phyloP scores from a whole-genome alignment of 2,113 vertebrate genomes.

The Festucalex cinctus region DNA sequence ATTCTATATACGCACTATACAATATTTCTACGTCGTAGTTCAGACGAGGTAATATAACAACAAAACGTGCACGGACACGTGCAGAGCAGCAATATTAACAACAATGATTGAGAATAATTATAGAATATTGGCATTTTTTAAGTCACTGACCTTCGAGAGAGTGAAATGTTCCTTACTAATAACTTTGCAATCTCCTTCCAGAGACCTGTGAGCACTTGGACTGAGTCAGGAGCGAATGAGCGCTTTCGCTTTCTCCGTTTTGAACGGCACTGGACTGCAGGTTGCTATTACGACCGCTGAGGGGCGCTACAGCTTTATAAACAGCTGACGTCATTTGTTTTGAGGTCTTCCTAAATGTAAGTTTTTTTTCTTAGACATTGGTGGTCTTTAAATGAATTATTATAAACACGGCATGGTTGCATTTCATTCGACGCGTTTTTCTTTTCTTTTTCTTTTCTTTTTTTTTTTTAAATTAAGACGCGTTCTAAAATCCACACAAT shows the following conservation, averaged over 20 bases:
- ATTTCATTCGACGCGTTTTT: too few species aligned
- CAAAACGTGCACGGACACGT: neutral
- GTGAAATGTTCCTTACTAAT: neutral
- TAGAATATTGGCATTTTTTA: neutral
- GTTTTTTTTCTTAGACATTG: too few species aligned
- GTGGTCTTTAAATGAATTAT: too few species aligned
- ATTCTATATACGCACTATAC: neutral
- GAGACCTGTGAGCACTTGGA: conserved; percentile 11
- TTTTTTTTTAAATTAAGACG: neutral
- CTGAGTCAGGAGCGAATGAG: conserved; percentile 8
- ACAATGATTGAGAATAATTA: neutral
- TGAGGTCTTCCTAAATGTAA: too few species aligned
- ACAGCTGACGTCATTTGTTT: neutral
- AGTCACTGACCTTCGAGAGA: conserved; percentile 34
- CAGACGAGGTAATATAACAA: neutral
- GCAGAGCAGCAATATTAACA: neutral
- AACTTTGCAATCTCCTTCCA: conserved; percentile 3
- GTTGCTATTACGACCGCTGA: conserved; percentile 10
- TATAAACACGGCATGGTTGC: too few species aligned
- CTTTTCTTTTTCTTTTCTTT: neutral
- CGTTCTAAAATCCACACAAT: neutral
- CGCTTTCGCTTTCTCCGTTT: conserved; percentile 33
- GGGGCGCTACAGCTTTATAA: conserved; percentile 6
- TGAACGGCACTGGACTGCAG: neutral
- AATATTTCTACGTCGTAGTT: neutral